These are phyloP conservation scores for Heliconius aoede DNA, from an alignment of 2,888 invertebrate species.

Conservation along the genomic window DNA sequence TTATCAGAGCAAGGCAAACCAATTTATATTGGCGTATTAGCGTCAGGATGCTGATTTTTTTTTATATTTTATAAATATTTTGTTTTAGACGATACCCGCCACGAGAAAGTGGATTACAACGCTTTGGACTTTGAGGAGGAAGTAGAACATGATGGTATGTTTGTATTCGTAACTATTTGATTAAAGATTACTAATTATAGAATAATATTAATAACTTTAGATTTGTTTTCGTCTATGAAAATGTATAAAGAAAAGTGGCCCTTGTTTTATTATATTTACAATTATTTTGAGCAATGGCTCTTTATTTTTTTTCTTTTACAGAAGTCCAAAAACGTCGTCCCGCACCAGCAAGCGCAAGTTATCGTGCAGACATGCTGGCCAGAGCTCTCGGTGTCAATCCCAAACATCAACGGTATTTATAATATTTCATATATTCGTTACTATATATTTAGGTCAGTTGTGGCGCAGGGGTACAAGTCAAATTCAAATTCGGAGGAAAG, in stretches of 20 bases:
- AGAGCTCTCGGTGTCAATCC: slow-evolving; percentile 83
- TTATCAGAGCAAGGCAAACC: background rate
- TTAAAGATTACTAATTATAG: background rate
- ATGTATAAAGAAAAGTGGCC: background rate
- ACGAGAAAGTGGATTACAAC: slow-evolving; percentile 86
- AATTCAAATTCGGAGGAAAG: too few relatives aligned
- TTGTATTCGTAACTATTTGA: background rate
- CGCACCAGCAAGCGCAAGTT: background rate
- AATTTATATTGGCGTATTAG: too few relatives aligned
- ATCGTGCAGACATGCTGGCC: slow-evolving; percentile 77
- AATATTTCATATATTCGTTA: background rate
- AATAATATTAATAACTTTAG: too few relatives aligned
- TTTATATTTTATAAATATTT: background rate
- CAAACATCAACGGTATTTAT: slow-evolving; percentile 61
- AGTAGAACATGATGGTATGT: slow-evolving; percentile 78
- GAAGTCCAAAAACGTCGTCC: background rate
- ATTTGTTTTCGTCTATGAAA: background rate
- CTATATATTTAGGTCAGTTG: too few relatives aligned
- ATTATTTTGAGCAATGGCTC: background rate
- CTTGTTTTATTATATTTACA: too few relatives aligned
- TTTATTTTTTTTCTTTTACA: background rate
- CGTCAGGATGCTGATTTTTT: too few relatives aligned
- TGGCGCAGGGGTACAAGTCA: too few relatives aligned
- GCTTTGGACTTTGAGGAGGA: slow-evolving; percentile 89
- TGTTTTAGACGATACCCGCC: slow-evolving; percentile 64